Evolutionary conservation across 2,888 invertebrate species (phyloP).

Genomic region (Petrolisthes manimaculis): DNA sequence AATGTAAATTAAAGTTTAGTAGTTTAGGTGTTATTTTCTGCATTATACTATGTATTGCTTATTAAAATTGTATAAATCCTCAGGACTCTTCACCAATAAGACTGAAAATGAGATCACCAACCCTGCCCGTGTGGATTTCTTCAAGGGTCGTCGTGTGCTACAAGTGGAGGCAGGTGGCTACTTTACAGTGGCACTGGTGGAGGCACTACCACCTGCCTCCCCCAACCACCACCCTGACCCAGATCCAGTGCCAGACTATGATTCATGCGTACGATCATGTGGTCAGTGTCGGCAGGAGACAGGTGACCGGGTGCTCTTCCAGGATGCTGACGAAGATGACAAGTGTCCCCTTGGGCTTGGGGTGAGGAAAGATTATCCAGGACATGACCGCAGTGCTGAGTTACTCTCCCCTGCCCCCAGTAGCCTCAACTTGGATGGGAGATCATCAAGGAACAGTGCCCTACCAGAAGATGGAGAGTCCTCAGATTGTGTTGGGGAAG

Average conservation of each 20-base stretch:
- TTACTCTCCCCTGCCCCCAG: slow-evolving; percentile 55
- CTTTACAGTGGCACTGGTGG: slow-evolving; percentile 82
- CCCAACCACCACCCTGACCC: slow-evolving; percentile 21
- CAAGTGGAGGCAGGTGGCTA: slow-evolving; percentile 82
- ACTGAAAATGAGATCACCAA: slow-evolving; percentile 61
- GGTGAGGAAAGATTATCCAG: slow-evolving; percentile 39
- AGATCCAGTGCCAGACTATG: slow-evolving; percentile 46
- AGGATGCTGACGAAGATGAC: slow-evolving; percentile 50
- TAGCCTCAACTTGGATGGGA: slow-evolving; percentile 39
- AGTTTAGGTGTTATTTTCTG: no score
- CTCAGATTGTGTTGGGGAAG: slow-evolving; percentile 52
- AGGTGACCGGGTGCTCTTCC: slow-evolving; percentile 53
- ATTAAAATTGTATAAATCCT: neutral
- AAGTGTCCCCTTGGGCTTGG: slow-evolving; percentile 59
- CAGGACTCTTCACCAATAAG: slow-evolving; percentile 60
- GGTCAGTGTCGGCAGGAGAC: slow-evolving; percentile 51
- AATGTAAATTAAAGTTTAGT: no score
- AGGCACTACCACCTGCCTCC: slow-evolving; percentile 69
- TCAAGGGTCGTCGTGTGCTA: slow-evolving; percentile 78
- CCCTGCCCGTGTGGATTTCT: slow-evolving; percentile 71
- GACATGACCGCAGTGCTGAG: slow-evolving; percentile 34
- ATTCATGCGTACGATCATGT: slow-evolving; percentile 50
- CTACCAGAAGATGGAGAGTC: slow-evolving; percentile 56
- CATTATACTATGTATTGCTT: no score
- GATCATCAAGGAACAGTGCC: slow-evolving; percentile 52